phyloP scores from a whole-genome alignment of 2,888 invertebrate genomes.

The Mimachlamys varia region DNA sequence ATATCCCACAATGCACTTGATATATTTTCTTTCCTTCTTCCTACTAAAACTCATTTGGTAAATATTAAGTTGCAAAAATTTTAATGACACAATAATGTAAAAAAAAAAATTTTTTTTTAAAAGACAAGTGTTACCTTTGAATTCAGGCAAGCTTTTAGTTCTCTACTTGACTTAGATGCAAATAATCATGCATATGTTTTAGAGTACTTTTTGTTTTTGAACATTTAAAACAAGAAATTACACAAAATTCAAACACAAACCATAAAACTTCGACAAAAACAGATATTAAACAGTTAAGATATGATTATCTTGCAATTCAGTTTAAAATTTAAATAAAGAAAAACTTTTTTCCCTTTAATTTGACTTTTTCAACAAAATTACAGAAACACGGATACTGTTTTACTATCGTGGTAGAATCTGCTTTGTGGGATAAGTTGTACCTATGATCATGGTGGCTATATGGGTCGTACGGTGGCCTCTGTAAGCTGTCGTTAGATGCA shows the following conservation, averaged over 20 bases:
- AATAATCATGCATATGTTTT: neutral
- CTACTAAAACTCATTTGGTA: neutral
- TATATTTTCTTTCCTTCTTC: neutral
- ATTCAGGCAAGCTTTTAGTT: neutral
- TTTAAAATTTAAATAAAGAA: neutral
- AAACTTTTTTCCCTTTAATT: neutral
- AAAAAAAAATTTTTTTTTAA: neutral
- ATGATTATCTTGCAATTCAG: neutral
- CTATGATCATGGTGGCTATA: conserved; percentile 50
- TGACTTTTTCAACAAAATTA: neutral
- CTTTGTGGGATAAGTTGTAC: conserved; percentile 42
- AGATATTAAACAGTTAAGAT: neutral
- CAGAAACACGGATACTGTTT: neutral
- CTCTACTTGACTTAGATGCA: neutral
- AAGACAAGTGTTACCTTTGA: neutral
- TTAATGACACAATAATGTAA: neutral
- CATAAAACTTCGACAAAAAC: neutral
- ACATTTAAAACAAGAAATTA: neutral
- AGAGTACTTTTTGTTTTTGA: neutral
- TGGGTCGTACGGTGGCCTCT: conserved; percentile 48
- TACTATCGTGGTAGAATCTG: neutral
- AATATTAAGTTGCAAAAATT: neutral
- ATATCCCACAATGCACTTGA: conserved; percentile 28
- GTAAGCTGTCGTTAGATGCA: conserved; percentile 54
- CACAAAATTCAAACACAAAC: neutral